Evolutionary conservation across 2,113 vertebrate species (phyloP), one percentile per base, ranked within the genome.

Genomic region (Prochilodus magdalenae): DNA sequence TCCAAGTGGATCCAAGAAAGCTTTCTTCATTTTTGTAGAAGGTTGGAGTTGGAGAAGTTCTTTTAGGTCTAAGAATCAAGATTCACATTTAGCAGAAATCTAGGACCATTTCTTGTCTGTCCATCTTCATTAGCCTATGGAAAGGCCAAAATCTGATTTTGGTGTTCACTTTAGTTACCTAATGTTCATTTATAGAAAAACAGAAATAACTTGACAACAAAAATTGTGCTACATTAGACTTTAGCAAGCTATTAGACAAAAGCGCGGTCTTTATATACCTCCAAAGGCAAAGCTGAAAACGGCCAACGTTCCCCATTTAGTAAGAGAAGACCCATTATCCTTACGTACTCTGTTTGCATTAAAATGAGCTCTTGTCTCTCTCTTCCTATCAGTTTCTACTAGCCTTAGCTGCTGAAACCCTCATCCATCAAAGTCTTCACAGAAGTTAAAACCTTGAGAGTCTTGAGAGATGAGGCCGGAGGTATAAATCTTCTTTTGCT

Each of bases 391-490:
- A 73, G 57, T 26, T 22, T 36, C 8, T 57, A 10, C 55, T 60
- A 26, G 24, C 16, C 57, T 62, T 44, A 73, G 60, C 36, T 26
- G 24, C 24, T 63, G n/a, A 49, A 16, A 24, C 69, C 36, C 22
- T 16, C 60, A 49, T 73, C 59, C 24, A 72, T 62, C 78, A 73
- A 51, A 26, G 27, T 53, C 51, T 62, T 81, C 20, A 65, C 4
- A 49, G 40, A 0, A 72, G 66, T 53, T 73, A 30, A 74, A 57
- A 30, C 72, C n/a, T n/a, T n/a, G n/a, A n/a, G n/a, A 74, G 72
- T 20, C 51, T 18, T 55, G 15, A 55, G 51, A 18, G 3, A 20
- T 16, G 51, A 55, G 27, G 16, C 51, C 2, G 16, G 6, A 36
- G 33, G 33, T 36, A 36, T 36, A 36, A 36, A 36, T 36, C 33